phyloP scores from a whole-genome alignment of 2,113 vertebrate genomes.

The Stomatorhinus ivindoensis region DNA sequence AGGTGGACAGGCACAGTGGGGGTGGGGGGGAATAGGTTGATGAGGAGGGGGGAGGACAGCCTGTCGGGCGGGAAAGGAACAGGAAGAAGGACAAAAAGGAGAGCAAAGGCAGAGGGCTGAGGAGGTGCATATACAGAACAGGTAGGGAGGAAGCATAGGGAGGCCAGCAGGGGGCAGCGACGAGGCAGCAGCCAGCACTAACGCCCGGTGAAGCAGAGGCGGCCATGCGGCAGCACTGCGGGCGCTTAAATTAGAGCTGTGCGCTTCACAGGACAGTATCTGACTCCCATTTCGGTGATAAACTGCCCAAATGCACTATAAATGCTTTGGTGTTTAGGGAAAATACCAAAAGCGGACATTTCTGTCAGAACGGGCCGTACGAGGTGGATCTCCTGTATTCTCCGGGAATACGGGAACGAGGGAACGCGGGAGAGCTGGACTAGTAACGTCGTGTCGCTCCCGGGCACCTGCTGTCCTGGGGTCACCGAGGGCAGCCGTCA shows the following conservation, averaged over 20 bases:
- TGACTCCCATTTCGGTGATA: neutral
- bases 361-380: neutral
- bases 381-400: neutral
- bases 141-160: neutral
- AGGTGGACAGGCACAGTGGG: too few relatives aligned
- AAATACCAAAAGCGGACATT: neutral
- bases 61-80: too few relatives aligned
- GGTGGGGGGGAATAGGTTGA: neutral
- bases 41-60: neutral
- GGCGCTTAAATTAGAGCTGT: neutral
- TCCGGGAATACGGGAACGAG: too few relatives aligned
- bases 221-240: neutral
- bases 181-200: neutral
- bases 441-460: neutral
- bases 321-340: neutral
- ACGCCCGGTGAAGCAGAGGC: neutral
- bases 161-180: neutral
- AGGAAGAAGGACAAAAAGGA: neutral
- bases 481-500: neutral
- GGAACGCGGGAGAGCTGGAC: neutral
- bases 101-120: neutral
- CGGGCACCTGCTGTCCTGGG: neutral
- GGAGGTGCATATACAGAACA: neutral
- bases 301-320: neutral
- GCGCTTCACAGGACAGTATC: conserved; percentile 6